A percentile compares a stretch with the other conserved stretches of the same genome.
Conservation (phyloP, 1,140 invertebrate genomes). For the Tyrophagus putrescentiae region DNA sequence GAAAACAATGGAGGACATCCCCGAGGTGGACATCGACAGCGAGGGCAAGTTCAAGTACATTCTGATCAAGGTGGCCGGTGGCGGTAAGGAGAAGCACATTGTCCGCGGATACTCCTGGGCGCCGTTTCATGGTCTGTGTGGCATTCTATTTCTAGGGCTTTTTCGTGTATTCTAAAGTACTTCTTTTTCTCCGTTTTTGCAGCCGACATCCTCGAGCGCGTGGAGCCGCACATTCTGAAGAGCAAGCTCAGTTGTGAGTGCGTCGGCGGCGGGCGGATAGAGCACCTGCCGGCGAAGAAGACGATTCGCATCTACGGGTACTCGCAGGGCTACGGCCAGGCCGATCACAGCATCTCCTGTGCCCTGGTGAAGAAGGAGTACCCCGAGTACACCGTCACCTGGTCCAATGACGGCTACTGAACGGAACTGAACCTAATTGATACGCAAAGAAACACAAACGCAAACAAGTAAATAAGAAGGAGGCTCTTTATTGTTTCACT, state of each 20-base stretch:
- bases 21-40: slow-evolving; percentile 62
- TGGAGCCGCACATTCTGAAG: slow-evolving; percentile 37
- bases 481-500: background rate
- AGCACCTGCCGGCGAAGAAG: slow-evolving; percentile 52
- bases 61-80: slow-evolving; percentile 51
- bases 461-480: background rate
- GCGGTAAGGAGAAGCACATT: slow-evolving; percentile 43
- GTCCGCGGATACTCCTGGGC: slow-evolving; percentile 55
- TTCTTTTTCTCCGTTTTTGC: slow-evolving; percentile 17
- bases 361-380: slow-evolving; percentile 55
- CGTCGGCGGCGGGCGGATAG: slow-evolving; percentile 64
- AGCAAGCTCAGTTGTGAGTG: slow-evolving; percentile 40
- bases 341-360: slow-evolving; percentile 60
- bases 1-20: slow-evolving; percentile 36
- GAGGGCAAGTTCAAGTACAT: slow-evolving; percentile 70
- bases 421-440: slow-evolving; percentile 8
- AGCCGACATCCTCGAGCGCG: slow-evolving; percentile 53
- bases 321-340: slow-evolving; percentile 66
- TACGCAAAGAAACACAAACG: background rate
- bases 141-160: background rate
- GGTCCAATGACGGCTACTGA: slow-evolving; percentile 68
- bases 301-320: slow-evolving; percentile 69
- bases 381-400: slow-evolving; percentile 53
- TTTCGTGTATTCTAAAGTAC: background rate
- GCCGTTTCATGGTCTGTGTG: slow-evolving; percentile 48